Conservation (phyloP, 2,113 vertebrate species). For the Bos javanicus region DNA sequence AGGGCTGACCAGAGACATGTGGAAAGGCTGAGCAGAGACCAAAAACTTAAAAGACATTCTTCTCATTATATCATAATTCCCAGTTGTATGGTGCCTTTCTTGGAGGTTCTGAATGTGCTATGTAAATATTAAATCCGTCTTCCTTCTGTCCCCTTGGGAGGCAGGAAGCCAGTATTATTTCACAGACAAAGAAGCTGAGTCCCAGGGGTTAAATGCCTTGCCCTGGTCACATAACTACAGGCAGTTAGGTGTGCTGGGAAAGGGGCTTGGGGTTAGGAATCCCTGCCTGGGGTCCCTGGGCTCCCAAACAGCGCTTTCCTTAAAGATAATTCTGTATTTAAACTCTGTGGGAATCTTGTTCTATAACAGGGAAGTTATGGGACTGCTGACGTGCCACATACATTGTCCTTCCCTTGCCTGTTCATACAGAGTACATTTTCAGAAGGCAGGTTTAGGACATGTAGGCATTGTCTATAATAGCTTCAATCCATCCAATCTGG, state of each 20-base stretch:
- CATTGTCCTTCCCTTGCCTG: neutral
- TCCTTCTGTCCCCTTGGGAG: constrained; percentile 43
- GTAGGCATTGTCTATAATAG: neutral
- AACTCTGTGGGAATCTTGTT: neutral
- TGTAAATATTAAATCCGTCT: constrained; percentile 35
- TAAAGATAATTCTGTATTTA: too few species aligned
- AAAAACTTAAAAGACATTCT: neutral
- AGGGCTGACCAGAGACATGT: neutral
- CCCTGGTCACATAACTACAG: too few species aligned
- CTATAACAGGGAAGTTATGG: neutral
- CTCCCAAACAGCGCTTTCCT: too few species aligned
- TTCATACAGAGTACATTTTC: neutral
- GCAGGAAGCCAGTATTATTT: constrained; percentile 57
- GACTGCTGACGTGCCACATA: neutral
- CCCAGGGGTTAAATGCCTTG: too few species aligned
- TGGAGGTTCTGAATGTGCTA: neutral
- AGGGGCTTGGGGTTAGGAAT: too few species aligned
- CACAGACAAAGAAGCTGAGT: too few species aligned
- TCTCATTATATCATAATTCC: neutral
- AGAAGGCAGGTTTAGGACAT: neutral
- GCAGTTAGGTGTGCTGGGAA: too few species aligned
- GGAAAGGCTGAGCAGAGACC: neutral
- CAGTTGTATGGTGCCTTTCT: neutral
- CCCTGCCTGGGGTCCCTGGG: too few species aligned
- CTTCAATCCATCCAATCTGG: neutral